Conservation (phyloP, 2,888 invertebrate genomes). For the Cybosia mesomella region DNA sequence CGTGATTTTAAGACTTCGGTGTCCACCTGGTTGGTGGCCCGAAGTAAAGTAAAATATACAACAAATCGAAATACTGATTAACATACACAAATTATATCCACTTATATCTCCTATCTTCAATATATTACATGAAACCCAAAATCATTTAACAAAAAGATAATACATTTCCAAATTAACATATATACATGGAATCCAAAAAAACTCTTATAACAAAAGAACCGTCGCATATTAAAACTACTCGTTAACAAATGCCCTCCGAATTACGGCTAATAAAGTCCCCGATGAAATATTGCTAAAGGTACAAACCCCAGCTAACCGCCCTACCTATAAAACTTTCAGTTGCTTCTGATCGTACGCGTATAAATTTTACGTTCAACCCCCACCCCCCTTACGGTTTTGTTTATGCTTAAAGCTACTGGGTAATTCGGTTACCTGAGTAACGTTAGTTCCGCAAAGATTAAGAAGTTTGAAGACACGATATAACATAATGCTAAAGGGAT, state of each 20-base stretch:
- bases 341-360: slow-evolving; percentile 63
- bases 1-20: too few species aligned
- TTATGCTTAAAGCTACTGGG: slow-evolving; percentile 62
- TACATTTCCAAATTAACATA: slow-evolving; percentile 36
- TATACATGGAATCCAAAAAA: slow-evolving; percentile 41
- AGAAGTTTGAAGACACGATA: slow-evolving; percentile 35
- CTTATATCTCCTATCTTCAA: background rate
- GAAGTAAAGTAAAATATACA: background rate
- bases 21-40: too few species aligned
- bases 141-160: slow-evolving; percentile 31
- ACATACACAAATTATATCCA: background rate
- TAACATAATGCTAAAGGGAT: background rate
- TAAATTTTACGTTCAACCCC: slow-evolving; percentile 72
- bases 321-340: slow-evolving; percentile 77
- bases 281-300: slow-evolving; percentile 76
- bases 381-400: slow-evolving; percentile 64
- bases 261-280: slow-evolving; percentile 78
- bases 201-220: slow-evolving; percentile 44
- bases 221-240: slow-evolving; percentile 62
- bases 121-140: slow-evolving; percentile 27
- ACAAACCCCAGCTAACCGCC: slow-evolving; percentile 72
- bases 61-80: background rate
- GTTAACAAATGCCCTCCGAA: slow-evolving; percentile 73
- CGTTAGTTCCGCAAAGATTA: slow-evolving; percentile 51
- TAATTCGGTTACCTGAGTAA: slow-evolving; percentile 72